Base-by-base conservation (phyloP, 2,113 vertebrate genomes). In the Eclectus roratus region DNA sequence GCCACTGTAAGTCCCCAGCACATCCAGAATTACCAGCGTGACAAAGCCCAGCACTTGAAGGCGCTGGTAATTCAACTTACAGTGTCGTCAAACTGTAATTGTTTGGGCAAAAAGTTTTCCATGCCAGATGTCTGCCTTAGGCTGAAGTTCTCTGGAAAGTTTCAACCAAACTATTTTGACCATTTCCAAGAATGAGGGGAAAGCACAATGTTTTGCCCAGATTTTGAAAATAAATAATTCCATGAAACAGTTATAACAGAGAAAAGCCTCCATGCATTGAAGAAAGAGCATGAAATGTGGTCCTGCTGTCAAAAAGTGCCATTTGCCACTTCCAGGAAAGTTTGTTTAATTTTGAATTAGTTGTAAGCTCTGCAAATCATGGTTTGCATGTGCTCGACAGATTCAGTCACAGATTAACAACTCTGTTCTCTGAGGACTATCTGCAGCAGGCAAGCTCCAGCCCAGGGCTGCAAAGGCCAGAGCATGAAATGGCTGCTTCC, bases 121-220 rank as follows among this genome's bases (percentile, higher is more conserved):
- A 11, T 63, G 71, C 90, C 90, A 96, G 90, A 93, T 95, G 88
- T 95, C 79, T 94, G 94, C 94, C 92, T 90, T 60, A 80, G 96
- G 94, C 90, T 91, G 66, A 80, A 91, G 66, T 85, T 93, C 88
- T 80, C 79, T 50, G 41, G 73, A 80, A 95, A 93, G 85, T 73
- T 90, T 90, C 71, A 52, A 50, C 92, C 82, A 49, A 82, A 83
- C 80, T 73, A 53, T 91, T 95, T 49, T 85, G 79, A 46, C 85
- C 66, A 63, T 94, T 96, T 96, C 94, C 88, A 94, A 90, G 95
- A 96, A 96, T 4, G 28, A 91, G 58, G 63, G 85, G 74, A 85
- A 96, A 95, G 85, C 68, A 52, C 37, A 73, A 37, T 63, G 49
- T 83, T 95, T 91, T 90, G 85, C 74, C 90, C 68, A 85, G 58